Conservation (phyloP, 1,140 invertebrate species). For the Gonioctena quinquepunctata region DNA sequence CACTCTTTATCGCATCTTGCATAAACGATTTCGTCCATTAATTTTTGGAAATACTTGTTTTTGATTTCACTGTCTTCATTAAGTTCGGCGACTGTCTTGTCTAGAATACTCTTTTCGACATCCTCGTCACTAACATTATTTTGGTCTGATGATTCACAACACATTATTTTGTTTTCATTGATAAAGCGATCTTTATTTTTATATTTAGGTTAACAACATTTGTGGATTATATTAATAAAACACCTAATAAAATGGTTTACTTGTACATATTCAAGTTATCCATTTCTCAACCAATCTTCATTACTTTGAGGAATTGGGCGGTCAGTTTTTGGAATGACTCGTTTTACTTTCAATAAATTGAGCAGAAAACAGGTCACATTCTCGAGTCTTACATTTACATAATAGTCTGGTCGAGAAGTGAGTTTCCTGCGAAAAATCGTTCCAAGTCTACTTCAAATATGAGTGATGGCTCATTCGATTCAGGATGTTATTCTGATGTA, state of each 20-base stretch:
- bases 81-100: not conserved
- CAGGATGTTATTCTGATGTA: no score
- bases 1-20: not conserved
- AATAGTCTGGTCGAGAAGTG: no score
- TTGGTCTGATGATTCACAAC: not conserved
- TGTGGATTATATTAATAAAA: not conserved
- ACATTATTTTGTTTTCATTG: not conserved
- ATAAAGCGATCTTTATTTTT: not conserved
- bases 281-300: no score
- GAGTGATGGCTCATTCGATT: no score
- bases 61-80: not conserved
- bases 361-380: no score
- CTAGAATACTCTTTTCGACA: not conserved
- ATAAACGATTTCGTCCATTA: not conserved
- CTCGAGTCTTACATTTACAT: no score
- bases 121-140: not conserved
- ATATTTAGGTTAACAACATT: not conserved
- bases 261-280: no score
- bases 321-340: no score
- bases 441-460: no score
- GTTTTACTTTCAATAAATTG: no score
- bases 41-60: not conserved
- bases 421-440: no score
- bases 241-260: constrained; percentile 4
- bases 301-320: no score